Evolutionary conservation across 1,140 invertebrate genomes (phyloP), one percentile per base, ranked within the genome.

Genomic region (Drosophila nikananu): DNA sequence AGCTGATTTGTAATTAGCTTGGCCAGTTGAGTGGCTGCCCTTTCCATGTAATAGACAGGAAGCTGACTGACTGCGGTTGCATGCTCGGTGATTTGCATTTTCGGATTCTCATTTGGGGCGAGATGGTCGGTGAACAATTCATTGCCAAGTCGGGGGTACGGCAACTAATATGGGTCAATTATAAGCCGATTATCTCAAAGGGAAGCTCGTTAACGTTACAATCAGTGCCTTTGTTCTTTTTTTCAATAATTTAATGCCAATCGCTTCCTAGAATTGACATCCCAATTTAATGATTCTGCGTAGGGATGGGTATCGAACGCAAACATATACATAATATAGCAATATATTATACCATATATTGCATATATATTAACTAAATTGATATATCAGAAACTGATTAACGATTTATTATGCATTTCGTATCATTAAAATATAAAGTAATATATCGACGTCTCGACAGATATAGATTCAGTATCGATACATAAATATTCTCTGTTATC

Each of bases 1-100:
- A 78, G 51, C 63, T 77, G 75, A 59, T 59, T 68, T 68, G 74
- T 77, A 78, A 78, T 78, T 78, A 78, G 75, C 74, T 41, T 42
- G 35, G 42, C 63, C 62, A 77, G 63, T 60, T 21, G 32, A 59
- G 25, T 58, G 41, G 61, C 30, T 61, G 64, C 42, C 25, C 76
- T 77, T 70, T 58, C 52, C 13, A 57, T 61, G 58, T 68, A 62
- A 77, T 78, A 70, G 64, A 78, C 51, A 78, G 75, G 65, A 77
- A 65, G 44, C 71, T 41, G 46, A 61, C 67, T 73, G 64, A 46
- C 48, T 77, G 75, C 55, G 75, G 51, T 57, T 41, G 39, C 44
- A 30, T 19, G 41, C 35, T 21, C 13, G 64, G 21, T 57, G 64
- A 78, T 70, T 70, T 42, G 51, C 42, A 77, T 77, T 27, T 54